These are phyloP conservation scores for Bradysia coprophila DNA, from an alignment of 1,140 invertebrate genomes.

Conservation along the genomic window DNA sequence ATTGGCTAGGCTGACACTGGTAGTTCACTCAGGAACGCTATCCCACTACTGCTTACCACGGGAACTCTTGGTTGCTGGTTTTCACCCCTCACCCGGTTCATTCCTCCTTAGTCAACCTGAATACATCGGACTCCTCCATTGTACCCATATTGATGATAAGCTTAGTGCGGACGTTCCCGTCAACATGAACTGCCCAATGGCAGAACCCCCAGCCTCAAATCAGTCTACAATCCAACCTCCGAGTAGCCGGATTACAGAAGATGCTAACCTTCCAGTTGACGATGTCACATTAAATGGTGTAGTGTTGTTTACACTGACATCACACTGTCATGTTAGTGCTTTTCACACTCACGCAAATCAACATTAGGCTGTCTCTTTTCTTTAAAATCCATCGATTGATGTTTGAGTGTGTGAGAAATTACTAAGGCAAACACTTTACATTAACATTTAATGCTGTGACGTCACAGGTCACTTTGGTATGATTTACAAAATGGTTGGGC, in stretches of 20 bases:
- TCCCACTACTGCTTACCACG: slow-evolving; percentile 94
- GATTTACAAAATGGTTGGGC: no score
- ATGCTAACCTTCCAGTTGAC: slow-evolving; percentile 67
- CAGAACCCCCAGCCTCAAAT: slow-evolving; percentile 66
- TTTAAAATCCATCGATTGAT: no score
- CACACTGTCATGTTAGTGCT: no score
- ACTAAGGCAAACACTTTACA: no score
- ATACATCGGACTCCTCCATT: slow-evolving; percentile 54
- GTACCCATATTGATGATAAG: slow-evolving; percentile 81
- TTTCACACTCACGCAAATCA: no score
- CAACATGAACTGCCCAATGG: slow-evolving; percentile 47
- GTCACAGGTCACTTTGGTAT: no score
- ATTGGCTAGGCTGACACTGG: slow-evolving; percentile 64
- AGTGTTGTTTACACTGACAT: no score
- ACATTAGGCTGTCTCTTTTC: no score
- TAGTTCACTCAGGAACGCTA: slow-evolving; percentile 84
- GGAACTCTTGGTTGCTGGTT: slow-evolving; percentile 93
- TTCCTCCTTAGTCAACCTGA: slow-evolving; percentile 89
- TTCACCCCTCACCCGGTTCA: slow-evolving; percentile 91
- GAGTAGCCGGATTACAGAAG: slow-evolving; percentile 89
- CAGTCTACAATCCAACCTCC: slow-evolving; percentile 74
- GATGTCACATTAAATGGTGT: no score
- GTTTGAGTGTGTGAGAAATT: no score
- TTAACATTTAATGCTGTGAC: no score
- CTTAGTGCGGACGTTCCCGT: slow-evolving; percentile 75